Evolutionary conservation across 2,113 vertebrate species (phyloP).

Genomic region (Psilopsiagon aymara): DNA sequence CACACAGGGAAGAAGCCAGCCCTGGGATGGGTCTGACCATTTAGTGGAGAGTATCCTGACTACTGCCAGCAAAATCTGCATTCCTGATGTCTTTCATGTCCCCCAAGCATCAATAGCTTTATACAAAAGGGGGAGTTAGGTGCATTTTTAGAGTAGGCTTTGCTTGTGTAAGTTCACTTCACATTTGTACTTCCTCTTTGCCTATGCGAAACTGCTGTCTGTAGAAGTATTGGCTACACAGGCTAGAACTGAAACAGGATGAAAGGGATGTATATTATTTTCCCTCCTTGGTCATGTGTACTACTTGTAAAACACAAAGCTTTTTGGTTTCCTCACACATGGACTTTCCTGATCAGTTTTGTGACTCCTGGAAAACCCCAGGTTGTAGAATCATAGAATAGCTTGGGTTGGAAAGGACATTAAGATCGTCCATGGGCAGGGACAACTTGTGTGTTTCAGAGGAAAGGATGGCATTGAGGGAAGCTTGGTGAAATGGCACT

Average conservation of each 20-base stretch:
- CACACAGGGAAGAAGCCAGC: background rate
- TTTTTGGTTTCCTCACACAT: background rate
- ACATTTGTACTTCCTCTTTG: background rate
- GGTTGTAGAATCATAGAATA: background rate
- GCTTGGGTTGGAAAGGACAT: no score
- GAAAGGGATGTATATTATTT: background rate
- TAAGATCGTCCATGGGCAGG: no score
- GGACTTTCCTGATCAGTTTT: background rate
- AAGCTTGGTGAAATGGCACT: background rate
- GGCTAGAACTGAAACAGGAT: background rate
- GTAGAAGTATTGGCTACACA: background rate
- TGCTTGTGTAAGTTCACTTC: background rate
- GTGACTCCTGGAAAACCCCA: background rate
- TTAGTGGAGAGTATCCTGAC: background rate
- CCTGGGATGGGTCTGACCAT: background rate
- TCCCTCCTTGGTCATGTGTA: background rate
- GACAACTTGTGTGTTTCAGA: background rate
- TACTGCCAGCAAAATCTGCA: background rate
- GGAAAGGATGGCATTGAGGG: background rate
- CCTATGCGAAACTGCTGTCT: background rate
- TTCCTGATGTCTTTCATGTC: background rate
- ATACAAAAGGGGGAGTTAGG: background rate
- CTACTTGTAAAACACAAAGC: background rate
- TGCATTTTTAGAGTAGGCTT: background rate
- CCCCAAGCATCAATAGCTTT: background rate